A percentile compares a stretch with the other conserved stretches of the same genome.
These are phyloP conservation scores for Phalacrocorax carbo DNA, from an alignment of 2,113 vertebrate species.

Conservation along the genomic window DNA sequence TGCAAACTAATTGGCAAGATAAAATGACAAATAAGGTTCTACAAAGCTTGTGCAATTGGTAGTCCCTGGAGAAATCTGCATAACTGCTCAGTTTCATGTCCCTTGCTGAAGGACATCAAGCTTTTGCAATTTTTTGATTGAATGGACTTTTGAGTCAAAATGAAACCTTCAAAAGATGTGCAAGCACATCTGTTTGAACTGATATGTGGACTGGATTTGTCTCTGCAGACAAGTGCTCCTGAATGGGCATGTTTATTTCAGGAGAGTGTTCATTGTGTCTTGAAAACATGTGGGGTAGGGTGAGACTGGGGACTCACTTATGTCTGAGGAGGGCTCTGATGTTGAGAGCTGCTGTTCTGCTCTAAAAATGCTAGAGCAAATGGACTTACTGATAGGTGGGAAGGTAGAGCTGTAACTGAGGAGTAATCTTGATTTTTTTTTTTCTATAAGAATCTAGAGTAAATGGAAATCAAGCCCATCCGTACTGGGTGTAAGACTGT, in stretches of 20 bases:
- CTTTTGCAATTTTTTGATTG: background rate
- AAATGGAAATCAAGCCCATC: background rate
- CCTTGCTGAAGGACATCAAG: background rate
- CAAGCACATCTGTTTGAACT: background rate
- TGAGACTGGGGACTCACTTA: accelerated
- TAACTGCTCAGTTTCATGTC: background rate
- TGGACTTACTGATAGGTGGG: background rate
- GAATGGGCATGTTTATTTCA: background rate
- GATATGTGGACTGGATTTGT: background rate
- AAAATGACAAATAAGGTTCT: background rate
- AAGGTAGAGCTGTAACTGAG: background rate
- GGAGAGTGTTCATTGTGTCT: background rate
- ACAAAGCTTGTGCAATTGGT: background rate
- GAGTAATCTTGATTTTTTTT: background rate
- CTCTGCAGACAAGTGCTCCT: background rate
- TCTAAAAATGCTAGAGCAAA: background rate
- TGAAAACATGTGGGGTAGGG: accelerated
- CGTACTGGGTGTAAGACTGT: background rate
- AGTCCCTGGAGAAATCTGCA: background rate
- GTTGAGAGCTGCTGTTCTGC: background rate
- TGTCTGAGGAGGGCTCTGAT: background rate
- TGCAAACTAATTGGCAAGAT: constrained; percentile 15
- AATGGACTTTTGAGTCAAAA: background rate
- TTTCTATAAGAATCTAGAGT: background rate
- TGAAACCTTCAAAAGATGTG: background rate